phyloP scores from a whole-genome alignment of 2,113 vertebrate genomes.

The Amazona guildingii region DNA sequence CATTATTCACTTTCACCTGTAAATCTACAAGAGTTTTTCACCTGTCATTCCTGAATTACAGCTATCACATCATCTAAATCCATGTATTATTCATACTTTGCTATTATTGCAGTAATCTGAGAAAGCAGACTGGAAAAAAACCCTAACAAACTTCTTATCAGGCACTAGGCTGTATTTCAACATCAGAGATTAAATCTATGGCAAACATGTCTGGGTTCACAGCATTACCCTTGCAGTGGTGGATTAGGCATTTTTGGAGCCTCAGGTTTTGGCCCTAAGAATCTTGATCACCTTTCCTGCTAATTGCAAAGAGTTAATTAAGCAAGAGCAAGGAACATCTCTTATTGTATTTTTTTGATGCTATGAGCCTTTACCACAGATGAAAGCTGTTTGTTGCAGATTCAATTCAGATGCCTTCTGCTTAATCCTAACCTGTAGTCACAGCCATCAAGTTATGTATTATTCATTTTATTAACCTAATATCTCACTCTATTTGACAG shows the following conservation, averaged over 20 bases:
- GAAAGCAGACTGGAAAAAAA: not conserved
- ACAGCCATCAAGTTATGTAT: not conserved
- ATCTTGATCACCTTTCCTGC: not conserved
- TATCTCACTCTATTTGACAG: not conserved
- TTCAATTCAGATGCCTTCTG: not conserved
- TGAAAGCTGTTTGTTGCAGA: not conserved
- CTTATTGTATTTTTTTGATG: not conserved
- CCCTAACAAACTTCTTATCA: not conserved
- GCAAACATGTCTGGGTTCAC: not conserved
- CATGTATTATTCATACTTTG: not conserved
- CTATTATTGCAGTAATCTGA: not conserved
- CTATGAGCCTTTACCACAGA: not conserved
- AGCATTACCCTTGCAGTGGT: too few species aligned
- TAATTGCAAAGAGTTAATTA: not conserved
- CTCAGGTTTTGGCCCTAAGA: not conserved
- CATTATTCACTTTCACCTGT: not conserved
- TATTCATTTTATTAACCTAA: slow-evolving; percentile 1
- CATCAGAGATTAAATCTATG: not conserved
- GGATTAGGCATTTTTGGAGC: accelerated
- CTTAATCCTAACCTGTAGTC: not conserved
- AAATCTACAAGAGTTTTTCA: not conserved
- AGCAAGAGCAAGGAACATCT: not conserved
- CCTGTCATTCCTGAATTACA: not conserved
- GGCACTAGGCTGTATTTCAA: not conserved
- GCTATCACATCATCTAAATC: not conserved